Base-by-base conservation (phyloP, 1,140 invertebrate species). In the Bathynomus jamesi region DNA sequence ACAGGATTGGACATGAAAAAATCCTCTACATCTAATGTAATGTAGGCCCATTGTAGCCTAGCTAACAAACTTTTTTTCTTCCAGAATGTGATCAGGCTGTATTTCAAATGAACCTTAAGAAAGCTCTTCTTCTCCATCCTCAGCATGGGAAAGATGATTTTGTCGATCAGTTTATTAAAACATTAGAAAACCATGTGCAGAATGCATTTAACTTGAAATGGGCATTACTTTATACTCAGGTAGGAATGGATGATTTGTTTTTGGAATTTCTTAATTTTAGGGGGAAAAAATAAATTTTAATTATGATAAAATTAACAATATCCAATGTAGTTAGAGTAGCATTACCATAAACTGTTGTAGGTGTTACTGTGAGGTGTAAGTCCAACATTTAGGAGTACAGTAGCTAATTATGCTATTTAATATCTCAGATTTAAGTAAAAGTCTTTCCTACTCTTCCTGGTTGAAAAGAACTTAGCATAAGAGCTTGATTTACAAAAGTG, bases 201-300 rank as follows among this genome's bases (percentile, higher is more conserved):
- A 30, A 67, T 25, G 29, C 64, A 40, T 7, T 30, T 10, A 31
- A 46, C 13, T 64, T 76, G 17, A 71, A 71, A 31, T 76, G 70
- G 74, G 31, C 74, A 21, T 21, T 75, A 17, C 70, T 71, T 11
- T 75, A 71, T 27, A 71, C 73, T 28, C 73, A 75, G 73, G 73
- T 71, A 60, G 7, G 7, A 53, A 32, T 25, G 24, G 27, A 31
- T 10, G 4, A 28, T 8, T 11, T 70, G n/a, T n/a, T n/a, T n/a
- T n/a, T n/a, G n/a, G n/a, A n/a, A n/a, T n/a, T n/a, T n/a, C n/a
- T n/a, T n/a, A n/a, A n/a, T n/a, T n/a, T n/a, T n/a, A n/a, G n/a
- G n/a, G n/a, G n/a, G n/a, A n/a, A n/a, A n/a, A n/a, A n/a, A n/a
- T n/a, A n/a, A n/a, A n/a, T n/a, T n/a, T n/a, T n/a, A n/a, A n/a